phyloP scores from a whole-genome alignment of 2,797 vertebrate genomes.

The Notoglanidium macrostoma region DNA sequence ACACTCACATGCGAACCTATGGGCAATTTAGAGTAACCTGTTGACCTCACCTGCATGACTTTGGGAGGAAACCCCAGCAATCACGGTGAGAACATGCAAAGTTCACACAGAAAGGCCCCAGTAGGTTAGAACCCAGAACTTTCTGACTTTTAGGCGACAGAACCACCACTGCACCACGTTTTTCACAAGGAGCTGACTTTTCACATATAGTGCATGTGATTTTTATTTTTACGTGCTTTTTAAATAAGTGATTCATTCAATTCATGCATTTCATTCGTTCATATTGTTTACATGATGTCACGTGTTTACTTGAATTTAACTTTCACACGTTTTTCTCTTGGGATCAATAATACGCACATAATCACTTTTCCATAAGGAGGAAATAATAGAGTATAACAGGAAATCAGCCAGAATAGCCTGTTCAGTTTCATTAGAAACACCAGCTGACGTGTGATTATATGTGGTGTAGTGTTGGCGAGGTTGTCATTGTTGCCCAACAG shows the following conservation, averaged over 20 bases:
- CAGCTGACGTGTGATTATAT: conserved; percentile 30
- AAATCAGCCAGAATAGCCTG: not conserved
- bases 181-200: too few relatives aligned
- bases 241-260: not conserved
- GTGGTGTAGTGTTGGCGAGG: conserved; percentile 60
- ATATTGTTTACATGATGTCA: not conserved
- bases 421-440: not conserved
- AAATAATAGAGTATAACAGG: not conserved
- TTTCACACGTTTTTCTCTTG: not conserved
- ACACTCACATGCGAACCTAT: too few relatives aligned
- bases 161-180: too few relatives aligned
- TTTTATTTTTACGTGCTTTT: too few relatives aligned
- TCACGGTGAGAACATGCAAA: too few relatives aligned
- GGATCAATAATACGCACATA: not conserved
- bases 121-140: too few relatives aligned
- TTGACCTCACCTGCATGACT: too few relatives aligned
- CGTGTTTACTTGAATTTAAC: not conserved
- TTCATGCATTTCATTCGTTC: not conserved
- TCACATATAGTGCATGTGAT: too few relatives aligned
- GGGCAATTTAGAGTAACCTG: too few relatives aligned
- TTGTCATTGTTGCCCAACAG: conserved; percentile 70
- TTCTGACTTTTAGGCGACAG: too few relatives aligned
- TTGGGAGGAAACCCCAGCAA: too few relatives aligned
- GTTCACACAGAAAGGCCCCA: too few relatives aligned
- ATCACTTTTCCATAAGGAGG: not conserved